Base-by-base conservation (phyloP, 2,797 vertebrate genomes). In the Yasuhikotakia modesta region DNA sequence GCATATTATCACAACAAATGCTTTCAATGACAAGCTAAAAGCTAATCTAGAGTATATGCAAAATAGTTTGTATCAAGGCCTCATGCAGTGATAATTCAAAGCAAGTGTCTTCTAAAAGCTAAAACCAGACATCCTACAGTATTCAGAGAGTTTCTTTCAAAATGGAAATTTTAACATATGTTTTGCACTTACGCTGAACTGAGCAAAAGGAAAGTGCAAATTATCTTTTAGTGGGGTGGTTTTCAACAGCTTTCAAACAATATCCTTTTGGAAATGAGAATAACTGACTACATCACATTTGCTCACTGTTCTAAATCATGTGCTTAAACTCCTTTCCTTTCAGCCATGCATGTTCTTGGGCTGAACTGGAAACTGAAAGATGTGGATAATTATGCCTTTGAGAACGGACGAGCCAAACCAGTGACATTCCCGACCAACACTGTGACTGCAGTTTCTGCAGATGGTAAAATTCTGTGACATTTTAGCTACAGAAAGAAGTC, bases 331-430 rank as follows among this genome's bases (percentile, higher is more conserved):
- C 67, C 50, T 78, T 78, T 50, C 57, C 35, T 65, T 53, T 35
- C 88, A 99, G 98, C 96, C 87, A 99, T 99, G 96, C 96, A 99
- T 92, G 95, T 99, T 35, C 97, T 99, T 90, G 97, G 98, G 91
- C 96, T 99, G 90, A 99, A 98, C 86, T 99, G 98, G 98, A 97
- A 99, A 90, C 93, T 99, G 79, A 96, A 96, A 86, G 97, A 99
- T 89, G 94, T 95, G 83, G 96, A 98, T 90, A 96, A 95, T 89
- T 96, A 97, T 85, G 93, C 96, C 13, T 99, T 99, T 90, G 97
- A 99, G 89, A 99, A 99, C 27, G 93, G 93, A 85, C 94, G 94
- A 90, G 95, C 95, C 88, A 96, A 95, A 91, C 89, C 94, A 11
- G 94, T 95, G 77, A 91, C 95, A 85, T 92, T 96, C 83, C 95